A percentile compares a stretch with the other conserved stretches of the same genome.
These are phyloP conservation scores for Lepus europaeus DNA, from an alignment of 2,113 vertebrate species.

Conservation along the genomic window DNA sequence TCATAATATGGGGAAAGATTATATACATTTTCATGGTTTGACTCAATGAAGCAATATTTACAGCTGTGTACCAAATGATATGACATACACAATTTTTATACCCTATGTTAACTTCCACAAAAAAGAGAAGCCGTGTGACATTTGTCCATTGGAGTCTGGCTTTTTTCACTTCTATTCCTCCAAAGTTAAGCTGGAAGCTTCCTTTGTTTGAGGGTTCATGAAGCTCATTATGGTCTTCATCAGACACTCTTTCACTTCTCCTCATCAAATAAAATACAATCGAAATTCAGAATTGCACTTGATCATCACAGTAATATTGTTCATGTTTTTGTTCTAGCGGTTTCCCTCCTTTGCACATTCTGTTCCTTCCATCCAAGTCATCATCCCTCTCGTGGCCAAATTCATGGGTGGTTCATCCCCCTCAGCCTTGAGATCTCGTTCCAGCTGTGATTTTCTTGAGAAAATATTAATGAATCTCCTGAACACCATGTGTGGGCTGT, in stretches of 20 bases:
- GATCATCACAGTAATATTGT: background rate
- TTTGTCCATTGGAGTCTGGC: too few species aligned
- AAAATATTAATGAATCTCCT: background rate
- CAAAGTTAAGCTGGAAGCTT: background rate
- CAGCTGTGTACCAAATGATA: too few species aligned
- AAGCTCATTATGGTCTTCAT: background rate
- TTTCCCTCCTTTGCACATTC: background rate
- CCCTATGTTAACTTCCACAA: too few species aligned
- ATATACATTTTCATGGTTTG: too few species aligned
- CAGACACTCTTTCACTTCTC: background rate
- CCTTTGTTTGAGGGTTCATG: background rate
- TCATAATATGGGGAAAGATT: too few species aligned
- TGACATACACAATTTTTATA: too few species aligned
- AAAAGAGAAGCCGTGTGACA: too few species aligned
- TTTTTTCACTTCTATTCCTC: too few species aligned
- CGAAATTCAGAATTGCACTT: background rate
- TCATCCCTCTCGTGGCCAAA: background rate
- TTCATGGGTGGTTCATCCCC: background rate
- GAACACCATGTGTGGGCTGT: fast-evolving
- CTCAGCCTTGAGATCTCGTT: background rate
- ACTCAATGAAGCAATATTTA: too few species aligned
- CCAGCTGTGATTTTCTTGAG: background rate
- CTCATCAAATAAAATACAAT: background rate
- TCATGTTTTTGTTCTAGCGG: background rate
- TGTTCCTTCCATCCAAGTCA: background rate